Evolutionary conservation across 1,140 invertebrate genomes (phyloP).

Genomic region (Drosophila busckii): DNA sequence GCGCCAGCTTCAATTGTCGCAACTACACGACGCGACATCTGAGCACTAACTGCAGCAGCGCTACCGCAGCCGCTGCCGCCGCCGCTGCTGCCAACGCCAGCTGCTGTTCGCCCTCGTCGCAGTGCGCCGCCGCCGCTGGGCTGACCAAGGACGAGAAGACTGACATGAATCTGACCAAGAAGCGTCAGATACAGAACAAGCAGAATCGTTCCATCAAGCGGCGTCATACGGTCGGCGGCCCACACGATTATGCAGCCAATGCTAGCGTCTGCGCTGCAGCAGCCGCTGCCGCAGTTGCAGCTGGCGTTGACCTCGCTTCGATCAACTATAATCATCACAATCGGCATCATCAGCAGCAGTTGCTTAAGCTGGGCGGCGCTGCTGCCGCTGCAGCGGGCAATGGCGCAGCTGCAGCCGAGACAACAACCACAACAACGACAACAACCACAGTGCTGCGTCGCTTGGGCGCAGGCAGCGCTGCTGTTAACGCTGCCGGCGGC

Average conservation of each 20-base stretch:
- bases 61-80: conserved; percentile 5
- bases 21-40: conserved; percentile 70
- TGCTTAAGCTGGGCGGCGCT: conserved; percentile 40
- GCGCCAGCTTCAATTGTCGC: conserved; percentile 76
- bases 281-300: not conserved
- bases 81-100: conserved; percentile 30
- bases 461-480: conserved; percentile 17
- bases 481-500: not conserved
- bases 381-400: conserved; percentile 9
- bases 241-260: conserved; percentile 84
- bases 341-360: conserved; percentile 61
- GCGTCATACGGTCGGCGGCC: conserved; percentile 94
- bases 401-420: conserved; percentile 45
- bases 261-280: conserved; percentile 13
- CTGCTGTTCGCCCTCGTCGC: conserved; percentile 46
- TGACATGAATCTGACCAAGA: conserved; percentile 87
- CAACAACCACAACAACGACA: conserved; percentile 60
- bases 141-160: conserved; percentile 90
- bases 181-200: conserved; percentile 82
- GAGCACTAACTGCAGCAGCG: conserved; percentile 11
- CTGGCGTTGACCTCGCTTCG: conserved; percentile 38
- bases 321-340: conserved; percentile 68
- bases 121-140: conserved; percentile 70
- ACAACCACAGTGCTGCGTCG: conserved; percentile 58
- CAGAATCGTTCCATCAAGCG: conserved; percentile 87